phyloP scores from a whole-genome alignment of 2,113 vertebrate genomes.

The Crotalus horridus region DNA sequence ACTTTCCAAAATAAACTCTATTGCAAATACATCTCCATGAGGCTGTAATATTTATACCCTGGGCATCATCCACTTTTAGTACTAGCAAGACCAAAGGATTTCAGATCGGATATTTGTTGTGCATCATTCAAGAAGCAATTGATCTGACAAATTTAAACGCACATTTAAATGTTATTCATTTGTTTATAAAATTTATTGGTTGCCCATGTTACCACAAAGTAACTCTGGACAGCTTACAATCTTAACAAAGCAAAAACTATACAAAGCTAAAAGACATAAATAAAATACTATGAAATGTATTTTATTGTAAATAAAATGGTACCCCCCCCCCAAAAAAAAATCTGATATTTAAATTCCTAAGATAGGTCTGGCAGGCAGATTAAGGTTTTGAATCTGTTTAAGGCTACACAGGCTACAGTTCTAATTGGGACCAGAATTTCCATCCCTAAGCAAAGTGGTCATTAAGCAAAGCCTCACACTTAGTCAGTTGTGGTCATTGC shows the following conservation, averaged over 20 bases:
- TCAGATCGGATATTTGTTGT: background rate
- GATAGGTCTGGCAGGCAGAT: background rate
- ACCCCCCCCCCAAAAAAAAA: background rate
- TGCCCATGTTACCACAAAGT: background rate
- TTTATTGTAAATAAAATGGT: background rate
- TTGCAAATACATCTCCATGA: background rate
- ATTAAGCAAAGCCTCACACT: background rate
- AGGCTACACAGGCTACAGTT: background rate
- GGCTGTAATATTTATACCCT: background rate
- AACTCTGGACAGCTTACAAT: background rate
- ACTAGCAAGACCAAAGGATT: background rate
- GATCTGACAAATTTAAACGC: background rate
- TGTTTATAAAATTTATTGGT: background rate
- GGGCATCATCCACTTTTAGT: background rate
- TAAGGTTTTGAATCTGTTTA: conserved; percentile 33
- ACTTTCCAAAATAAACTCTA: background rate
- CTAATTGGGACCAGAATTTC: background rate
- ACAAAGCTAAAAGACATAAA: background rate
- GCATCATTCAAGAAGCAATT: rapidly evolving
- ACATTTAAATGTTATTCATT: background rate
- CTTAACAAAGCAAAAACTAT: background rate
- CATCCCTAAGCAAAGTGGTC: background rate
- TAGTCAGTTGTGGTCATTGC: background rate
- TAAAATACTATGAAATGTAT: background rate
- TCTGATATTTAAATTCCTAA: conserved; percentile 8